These are phyloP conservation scores for Polypterus bichir DNA, from an alignment of 2,113 vertebrate species.

Conservation along the genomic window DNA sequence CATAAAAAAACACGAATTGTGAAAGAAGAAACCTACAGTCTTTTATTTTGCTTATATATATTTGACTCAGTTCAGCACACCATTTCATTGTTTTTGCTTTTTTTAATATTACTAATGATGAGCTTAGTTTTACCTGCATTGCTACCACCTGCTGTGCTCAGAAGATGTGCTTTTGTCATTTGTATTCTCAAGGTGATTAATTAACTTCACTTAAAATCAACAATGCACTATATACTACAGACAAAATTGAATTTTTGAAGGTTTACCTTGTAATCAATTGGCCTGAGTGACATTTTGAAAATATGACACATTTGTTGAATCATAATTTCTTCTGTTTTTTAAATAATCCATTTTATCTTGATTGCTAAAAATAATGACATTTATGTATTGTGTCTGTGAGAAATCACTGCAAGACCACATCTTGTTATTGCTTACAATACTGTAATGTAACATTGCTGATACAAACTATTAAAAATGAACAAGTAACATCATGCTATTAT, in stretches of 20 bases:
- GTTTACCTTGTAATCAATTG: no score
- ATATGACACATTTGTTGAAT: no score
- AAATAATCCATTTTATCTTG: no score
- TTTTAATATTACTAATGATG: conserved; percentile 18
- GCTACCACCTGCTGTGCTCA: conserved; percentile 55
- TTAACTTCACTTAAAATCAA: conserved; percentile 45
- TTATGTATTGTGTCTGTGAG: no score
- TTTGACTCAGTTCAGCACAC: background rate
- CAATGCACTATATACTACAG: no score
- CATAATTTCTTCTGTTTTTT: no score
- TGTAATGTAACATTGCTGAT: conserved; percentile 6
- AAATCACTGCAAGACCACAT: conserved; percentile 1
- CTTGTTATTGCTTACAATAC: conserved; percentile 8
- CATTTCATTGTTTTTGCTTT: background rate
- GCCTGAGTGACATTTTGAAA: no score
- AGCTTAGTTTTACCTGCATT: conserved; percentile 30
- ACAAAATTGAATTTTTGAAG: no score
- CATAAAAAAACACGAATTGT: conserved; percentile 46
- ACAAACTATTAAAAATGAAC: no score
- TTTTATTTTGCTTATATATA: conserved; percentile 1
- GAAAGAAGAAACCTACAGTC: conserved; percentile 45
- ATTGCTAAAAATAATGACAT: no score
- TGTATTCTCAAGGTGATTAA: conserved; percentile 73
- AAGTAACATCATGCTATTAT: no score
- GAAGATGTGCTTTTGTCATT: conserved; percentile 69